phyloP scores from a whole-genome alignment of 2,888 invertebrate genomes.

The Agriopis aurantiaria region DNA sequence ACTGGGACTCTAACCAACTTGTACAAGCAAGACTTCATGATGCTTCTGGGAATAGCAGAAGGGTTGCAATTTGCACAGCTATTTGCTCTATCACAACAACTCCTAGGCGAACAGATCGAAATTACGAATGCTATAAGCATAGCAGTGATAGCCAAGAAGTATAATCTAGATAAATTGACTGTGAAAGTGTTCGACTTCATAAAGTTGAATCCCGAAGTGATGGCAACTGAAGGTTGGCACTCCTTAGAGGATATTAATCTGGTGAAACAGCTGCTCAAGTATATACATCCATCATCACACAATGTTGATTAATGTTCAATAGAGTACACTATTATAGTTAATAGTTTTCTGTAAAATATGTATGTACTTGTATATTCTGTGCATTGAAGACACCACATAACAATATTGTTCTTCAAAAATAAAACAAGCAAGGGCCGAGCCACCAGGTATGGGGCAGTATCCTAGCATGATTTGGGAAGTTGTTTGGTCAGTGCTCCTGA shows the following conservation, averaged over 20 bases:
- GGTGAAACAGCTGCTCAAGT: slow-evolving; percentile 66
- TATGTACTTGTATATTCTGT: not conserved
- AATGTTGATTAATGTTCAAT: slow-evolving; percentile 23
- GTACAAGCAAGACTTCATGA: slow-evolving; percentile 59
- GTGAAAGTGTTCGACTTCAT: slow-evolving; percentile 65
- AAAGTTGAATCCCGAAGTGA: slow-evolving; percentile 63
- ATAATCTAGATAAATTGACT: slow-evolving; percentile 61
- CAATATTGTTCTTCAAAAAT: no score
- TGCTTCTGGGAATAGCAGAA: slow-evolving; percentile 64
- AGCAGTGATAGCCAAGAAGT: slow-evolving; percentile 69
- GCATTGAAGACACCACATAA: not conserved
- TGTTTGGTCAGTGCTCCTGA: no score
- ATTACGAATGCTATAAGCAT: slow-evolving; percentile 69
- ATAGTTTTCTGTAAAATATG: not conserved
- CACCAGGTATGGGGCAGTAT: no score
- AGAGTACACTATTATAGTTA: not conserved
- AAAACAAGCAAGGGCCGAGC: no score
- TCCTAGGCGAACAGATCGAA: slow-evolving; percentile 62
- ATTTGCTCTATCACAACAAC: slow-evolving; percentile 58
- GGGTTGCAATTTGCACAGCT: slow-evolving; percentile 64
- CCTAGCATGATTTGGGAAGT: no score
- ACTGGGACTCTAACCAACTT: slow-evolving; percentile 68
- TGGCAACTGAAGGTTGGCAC: slow-evolving; percentile 68
- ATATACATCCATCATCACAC: slow-evolving; percentile 29
- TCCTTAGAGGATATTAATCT: slow-evolving; percentile 68